phyloP scores from a whole-genome alignment of 2,888 invertebrate genomes.

The Arge pagana region DNA sequence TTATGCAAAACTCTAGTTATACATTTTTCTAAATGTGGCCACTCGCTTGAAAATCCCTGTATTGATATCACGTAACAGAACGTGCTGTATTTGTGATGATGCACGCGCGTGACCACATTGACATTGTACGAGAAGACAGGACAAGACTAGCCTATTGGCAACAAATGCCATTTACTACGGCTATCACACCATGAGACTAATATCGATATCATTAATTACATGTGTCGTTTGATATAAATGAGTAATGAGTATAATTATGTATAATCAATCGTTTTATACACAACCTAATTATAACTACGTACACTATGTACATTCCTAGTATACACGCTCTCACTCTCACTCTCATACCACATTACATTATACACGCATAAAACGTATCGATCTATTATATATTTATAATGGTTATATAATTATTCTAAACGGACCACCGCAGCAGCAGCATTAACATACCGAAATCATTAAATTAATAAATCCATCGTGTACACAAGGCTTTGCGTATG shows the following conservation, averaged over 20 bases:
- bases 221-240: conserved; percentile 57
- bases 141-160: conserved; percentile 54
- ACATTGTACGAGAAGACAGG: conserved; percentile 46
- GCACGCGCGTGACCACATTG: conserved; percentile 38
- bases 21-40: conserved; percentile 19
- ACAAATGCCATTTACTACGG: conserved; percentile 46
- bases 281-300: conserved; percentile 54
- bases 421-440: conserved; percentile 48
- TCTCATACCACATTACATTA: conserved; percentile 43
- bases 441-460: conserved; percentile 37
- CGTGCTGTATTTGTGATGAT: conserved; percentile 27
- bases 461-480: conserved; percentile 25
- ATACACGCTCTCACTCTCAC: conserved; percentile 51
- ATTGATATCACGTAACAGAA: conserved; percentile 22
- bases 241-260: conserved; percentile 52
- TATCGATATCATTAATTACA: conserved; percentile 55
- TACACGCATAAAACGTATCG: conserved; percentile 46
- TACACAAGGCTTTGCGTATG: conserved; percentile 7
- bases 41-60: conserved; percentile 21
- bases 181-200: conserved; percentile 55
- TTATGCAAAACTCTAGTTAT: conserved; percentile 8
- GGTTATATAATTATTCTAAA: conserved; percentile 50
- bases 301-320: conserved; percentile 56
- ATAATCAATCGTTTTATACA: conserved; percentile 58
- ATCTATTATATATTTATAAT: conserved; percentile 52